A percentile compares a stretch with the other conserved stretches of the same genome.
phyloP scores from a whole-genome alignment of 1,140 invertebrate genomes.

The Pseudomyrmex gracilis region DNA sequence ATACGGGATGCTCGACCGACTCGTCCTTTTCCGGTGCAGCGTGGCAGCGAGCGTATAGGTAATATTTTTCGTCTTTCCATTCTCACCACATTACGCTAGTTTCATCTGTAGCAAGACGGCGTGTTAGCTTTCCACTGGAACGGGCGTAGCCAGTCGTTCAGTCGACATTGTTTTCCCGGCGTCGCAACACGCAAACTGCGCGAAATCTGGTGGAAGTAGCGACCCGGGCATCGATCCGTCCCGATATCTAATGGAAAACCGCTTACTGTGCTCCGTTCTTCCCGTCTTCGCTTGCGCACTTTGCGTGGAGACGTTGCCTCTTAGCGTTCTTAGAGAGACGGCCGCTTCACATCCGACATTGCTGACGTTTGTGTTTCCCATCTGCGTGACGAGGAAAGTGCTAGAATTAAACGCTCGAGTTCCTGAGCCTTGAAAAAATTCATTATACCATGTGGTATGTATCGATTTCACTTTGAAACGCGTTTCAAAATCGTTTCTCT shows the following conservation, averaged over 20 bases:
- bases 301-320: conserved; percentile 59
- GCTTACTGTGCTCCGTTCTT: conserved; percentile 4
- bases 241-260: conserved; percentile 61
- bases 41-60: conserved; percentile 73
- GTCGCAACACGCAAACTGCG: neutral
- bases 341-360: neutral
- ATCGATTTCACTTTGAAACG: neutral
- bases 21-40: conserved; percentile 79
- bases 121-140: conserved; percentile 69
- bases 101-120: conserved; percentile 62
- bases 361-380: conserved; percentile 17
- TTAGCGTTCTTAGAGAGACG: conserved; percentile 12
- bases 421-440: conserved; percentile 43
- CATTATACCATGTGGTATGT: conserved; percentile 23
- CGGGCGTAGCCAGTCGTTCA: conserved; percentile 55
- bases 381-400: conserved; percentile 11
- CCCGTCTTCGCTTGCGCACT: conserved; percentile 29
- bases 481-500: neutral
- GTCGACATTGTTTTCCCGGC: conserved; percentile 11
- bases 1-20: conserved; percentile 39
- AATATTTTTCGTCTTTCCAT: conserved; percentile 78
- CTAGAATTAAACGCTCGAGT: conserved; percentile 33
- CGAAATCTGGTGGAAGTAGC: neutral
- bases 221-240: neutral
- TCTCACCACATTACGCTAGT: conserved; percentile 69